Conservation (phyloP, 2,888 invertebrate species). For the Herminia tarsipennalis region DNA sequence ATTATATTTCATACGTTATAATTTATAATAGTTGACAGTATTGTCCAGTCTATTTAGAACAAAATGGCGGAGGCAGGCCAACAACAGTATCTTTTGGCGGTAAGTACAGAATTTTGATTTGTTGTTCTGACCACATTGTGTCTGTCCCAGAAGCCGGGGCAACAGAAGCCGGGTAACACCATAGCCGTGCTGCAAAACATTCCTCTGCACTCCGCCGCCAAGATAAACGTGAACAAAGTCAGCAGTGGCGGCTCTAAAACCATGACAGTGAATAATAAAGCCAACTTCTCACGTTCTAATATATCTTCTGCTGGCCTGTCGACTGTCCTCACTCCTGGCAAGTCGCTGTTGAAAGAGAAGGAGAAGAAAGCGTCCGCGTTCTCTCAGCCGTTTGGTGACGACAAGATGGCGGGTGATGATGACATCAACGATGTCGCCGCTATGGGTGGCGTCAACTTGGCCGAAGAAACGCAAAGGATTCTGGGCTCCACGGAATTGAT, state of each 20-base stretch:
- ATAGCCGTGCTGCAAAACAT: conserved; percentile 79
- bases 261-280: conserved; percentile 78
- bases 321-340: conserved; percentile 77
- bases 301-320: conserved; percentile 61
- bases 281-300: conserved; percentile 62
- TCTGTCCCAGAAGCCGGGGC: conserved; percentile 55
- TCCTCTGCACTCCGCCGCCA: conserved; percentile 63
- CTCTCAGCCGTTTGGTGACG: conserved; percentile 70
- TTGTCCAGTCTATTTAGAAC: too few species aligned
- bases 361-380: conserved; percentile 87
- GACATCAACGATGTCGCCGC: conserved; percentile 99
- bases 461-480: conserved; percentile 98
- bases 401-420: conserved; percentile 92
- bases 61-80: too few species aligned
- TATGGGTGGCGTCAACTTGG: conserved; percentile 99
- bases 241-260: conserved; percentile 69
- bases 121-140: conserved; percentile 4
- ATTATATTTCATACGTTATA: too few species aligned
- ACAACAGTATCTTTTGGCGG: not conserved
- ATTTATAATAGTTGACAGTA: too few species aligned
- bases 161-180: conserved; percentile 58
- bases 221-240: conserved; percentile 70
- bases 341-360: conserved; percentile 90
- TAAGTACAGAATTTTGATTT: not conserved
- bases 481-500: conserved; percentile 95